Evolutionary conservation across 1,140 invertebrate genomes (phyloP).

Genomic region (Chelonus insularis): DNA sequence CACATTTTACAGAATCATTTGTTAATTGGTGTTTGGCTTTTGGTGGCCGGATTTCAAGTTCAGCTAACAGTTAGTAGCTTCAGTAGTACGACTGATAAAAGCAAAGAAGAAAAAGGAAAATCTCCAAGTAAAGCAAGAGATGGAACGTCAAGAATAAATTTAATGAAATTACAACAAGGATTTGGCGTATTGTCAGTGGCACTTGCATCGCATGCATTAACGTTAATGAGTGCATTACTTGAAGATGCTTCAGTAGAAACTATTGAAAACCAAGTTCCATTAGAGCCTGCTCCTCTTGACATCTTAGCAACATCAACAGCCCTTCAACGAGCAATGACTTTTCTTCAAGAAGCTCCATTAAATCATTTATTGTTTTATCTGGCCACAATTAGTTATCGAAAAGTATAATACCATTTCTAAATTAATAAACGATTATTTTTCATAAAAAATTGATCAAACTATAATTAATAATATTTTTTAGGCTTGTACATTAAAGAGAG

Average conservation of each 20-base stretch:
- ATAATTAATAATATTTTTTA: slow-evolving; percentile 35
- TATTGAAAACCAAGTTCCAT: slow-evolving; percentile 41
- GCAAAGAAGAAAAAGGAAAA: slow-evolving; percentile 68
- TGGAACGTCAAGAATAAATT: slow-evolving; percentile 62
- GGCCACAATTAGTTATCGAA: slow-evolving; percentile 85
- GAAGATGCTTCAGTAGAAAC: slow-evolving; percentile 65
- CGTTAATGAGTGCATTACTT: slow-evolving; percentile 63
- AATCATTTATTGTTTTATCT: slow-evolving; percentile 84
- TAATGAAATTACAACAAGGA: slow-evolving; percentile 77
- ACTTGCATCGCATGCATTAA: slow-evolving; percentile 73
- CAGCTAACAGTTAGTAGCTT: slow-evolving; percentile 65
- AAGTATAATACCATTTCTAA: slow-evolving; percentile 58
- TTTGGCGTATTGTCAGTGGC: slow-evolving; percentile 83
- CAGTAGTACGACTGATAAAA: slow-evolving; percentile 58
- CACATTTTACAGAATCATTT: slow-evolving; percentile 88
- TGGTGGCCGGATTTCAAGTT: slow-evolving; percentile 82
- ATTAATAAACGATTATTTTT: background rate
- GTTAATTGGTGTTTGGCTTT: slow-evolving; percentile 83
- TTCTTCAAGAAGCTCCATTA: slow-evolving; percentile 69
- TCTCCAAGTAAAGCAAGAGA: slow-evolving; percentile 70
- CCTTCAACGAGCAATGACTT: slow-evolving; percentile 68
- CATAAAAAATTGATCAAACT: background rate
- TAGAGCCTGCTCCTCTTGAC: slow-evolving; percentile 63
- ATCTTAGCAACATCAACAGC: slow-evolving; percentile 67
- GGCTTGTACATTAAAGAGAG: slow-evolving; percentile 80